Conservation (phyloP, 2,797 vertebrate species). For the Molothrus aeneus region DNA sequence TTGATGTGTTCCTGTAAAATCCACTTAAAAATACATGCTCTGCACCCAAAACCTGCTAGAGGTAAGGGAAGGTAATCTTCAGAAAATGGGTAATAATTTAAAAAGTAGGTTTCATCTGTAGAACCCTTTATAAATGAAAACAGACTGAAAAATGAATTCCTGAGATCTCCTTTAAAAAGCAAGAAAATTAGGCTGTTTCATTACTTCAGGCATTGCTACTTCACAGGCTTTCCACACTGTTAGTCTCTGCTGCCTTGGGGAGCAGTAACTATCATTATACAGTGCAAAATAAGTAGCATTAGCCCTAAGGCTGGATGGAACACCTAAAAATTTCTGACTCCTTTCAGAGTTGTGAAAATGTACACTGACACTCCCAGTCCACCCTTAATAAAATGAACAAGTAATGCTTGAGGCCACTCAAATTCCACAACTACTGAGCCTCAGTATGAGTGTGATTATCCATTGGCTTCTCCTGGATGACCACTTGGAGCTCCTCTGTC, state of each 20-base stretch:
- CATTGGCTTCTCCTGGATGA: background rate
- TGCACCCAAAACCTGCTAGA: background rate
- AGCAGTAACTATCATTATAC: background rate
- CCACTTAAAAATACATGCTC: slow-evolving; percentile 2
- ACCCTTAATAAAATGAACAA: background rate
- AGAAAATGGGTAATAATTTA: background rate
- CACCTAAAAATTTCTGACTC: background rate
- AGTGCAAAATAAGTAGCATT: background rate
- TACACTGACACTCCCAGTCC: background rate
- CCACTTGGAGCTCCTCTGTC: background rate
- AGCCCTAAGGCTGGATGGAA: background rate
- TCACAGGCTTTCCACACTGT: slow-evolving; percentile 28
- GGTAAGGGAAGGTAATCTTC: slow-evolving; percentile 16
- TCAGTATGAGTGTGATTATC: background rate
- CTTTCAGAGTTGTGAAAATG: slow-evolving; percentile 50
- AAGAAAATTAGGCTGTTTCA: slow-evolving; percentile 10
- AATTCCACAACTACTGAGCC: background rate
- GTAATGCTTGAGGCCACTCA: background rate
- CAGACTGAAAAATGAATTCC: background rate
- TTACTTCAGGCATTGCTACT: slow-evolving; percentile 9
- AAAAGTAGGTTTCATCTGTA: slow-evolving; percentile 5
- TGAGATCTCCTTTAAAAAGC: background rate
- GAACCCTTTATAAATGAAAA: slow-evolving; percentile 12
- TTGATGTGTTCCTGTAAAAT: background rate
- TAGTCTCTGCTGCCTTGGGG: background rate